Conservation (phyloP, 1,140 invertebrate genomes). For the Lysiphlebus fabarum region DNA sequence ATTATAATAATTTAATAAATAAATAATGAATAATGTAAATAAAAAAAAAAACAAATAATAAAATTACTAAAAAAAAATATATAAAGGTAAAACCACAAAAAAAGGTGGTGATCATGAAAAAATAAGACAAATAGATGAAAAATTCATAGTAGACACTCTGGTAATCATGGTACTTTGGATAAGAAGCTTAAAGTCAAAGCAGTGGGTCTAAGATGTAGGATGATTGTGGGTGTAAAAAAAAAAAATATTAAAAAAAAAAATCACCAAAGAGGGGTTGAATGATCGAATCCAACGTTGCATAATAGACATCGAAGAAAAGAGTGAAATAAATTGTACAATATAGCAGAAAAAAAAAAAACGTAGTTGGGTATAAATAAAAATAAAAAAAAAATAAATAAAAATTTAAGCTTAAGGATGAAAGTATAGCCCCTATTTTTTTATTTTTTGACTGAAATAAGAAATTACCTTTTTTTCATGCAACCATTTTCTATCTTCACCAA, state of each 20-base stretch:
- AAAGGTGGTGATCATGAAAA: slow-evolving; percentile 19
- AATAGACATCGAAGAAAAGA: background rate
- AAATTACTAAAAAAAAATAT: slow-evolving; percentile 10
- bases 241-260: too few relatives aligned
- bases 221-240: background rate
- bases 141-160: slow-evolving; percentile 9
- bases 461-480: slow-evolving; percentile 11
- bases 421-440: background rate
- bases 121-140: slow-evolving; percentile 2
- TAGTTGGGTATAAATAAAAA: slow-evolving; percentile 6
- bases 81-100: slow-evolving; percentile 1
- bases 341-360: background rate
- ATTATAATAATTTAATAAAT: too few relatives aligned
- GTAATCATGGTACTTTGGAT: slow-evolving; percentile 31
- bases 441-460: slow-evolving; percentile 4
- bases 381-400: slow-evolving; percentile 9
- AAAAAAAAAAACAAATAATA: slow-evolving; percentile 1
- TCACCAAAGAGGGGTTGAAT: background rate
- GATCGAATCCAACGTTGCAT: slow-evolving; percentile 2
- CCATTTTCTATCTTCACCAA: slow-evolving; percentile 15
- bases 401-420: background rate
- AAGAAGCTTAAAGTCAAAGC: slow-evolving; percentile 27
- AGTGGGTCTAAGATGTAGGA: background rate
- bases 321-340: slow-evolving; percentile 1
- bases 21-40: background rate